These are phyloP conservation scores for Chrysemys picta DNA, from an alignment of 2,113 vertebrate species.

Conservation along the genomic window DNA sequence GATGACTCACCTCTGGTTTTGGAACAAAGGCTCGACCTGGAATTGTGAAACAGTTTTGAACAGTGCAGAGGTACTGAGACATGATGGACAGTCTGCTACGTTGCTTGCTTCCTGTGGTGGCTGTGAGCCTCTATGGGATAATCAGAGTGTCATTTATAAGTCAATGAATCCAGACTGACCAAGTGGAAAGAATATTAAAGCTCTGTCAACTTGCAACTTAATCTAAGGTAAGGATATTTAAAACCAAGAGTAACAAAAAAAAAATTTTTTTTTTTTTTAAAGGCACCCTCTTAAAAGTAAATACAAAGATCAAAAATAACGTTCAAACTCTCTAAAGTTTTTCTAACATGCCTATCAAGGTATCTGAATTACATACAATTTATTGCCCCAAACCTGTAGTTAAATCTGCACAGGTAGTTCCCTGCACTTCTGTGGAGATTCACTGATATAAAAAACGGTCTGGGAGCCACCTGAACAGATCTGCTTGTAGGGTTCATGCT, in stretches of 20 bases:
- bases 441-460: background rate
- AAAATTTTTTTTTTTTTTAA: too few species aligned
- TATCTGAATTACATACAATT: background rate
- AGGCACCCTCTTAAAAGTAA: background rate
- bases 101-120: conserved; percentile 85
- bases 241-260: background rate
- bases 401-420: background rate
- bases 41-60: conserved; percentile 88
- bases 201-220: background rate
- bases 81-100: conserved; percentile 94
- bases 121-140: conserved; percentile 86
- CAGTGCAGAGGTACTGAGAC: conserved; percentile 92
- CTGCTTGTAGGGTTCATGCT: background rate
- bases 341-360: background rate
- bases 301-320: background rate
- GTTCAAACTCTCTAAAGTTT: background rate
- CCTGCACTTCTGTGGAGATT: background rate
- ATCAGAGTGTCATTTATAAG: background rate
- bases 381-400: background rate
- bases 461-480: background rate
- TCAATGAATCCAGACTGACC: background rate
- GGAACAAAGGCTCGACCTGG: conserved; percentile 93
- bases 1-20: conserved; percentile 88
- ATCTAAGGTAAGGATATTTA: background rate
- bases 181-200: background rate